Evolutionary conservation across 2,797 vertebrate species (phyloP).

Genomic region (Sebastolobus alascanus): DNA sequence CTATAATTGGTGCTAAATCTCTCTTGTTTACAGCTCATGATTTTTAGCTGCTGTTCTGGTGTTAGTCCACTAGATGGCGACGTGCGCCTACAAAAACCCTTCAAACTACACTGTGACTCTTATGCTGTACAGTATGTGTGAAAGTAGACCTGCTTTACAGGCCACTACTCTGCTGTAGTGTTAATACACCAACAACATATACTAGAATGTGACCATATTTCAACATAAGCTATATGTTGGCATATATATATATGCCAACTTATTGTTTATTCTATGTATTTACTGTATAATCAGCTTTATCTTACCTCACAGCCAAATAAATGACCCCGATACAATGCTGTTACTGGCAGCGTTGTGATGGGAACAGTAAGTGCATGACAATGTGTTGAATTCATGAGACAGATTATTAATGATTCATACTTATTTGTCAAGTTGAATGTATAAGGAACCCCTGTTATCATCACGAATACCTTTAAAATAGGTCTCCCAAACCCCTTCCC

Average conservation of each 20-base stretch:
- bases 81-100: neutral
- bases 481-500: neutral
- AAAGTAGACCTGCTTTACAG: neutral
- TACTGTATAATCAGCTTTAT: neutral
- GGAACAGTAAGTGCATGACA: slow-evolving; percentile 7
- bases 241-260: neutral
- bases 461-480: neutral
- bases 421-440: neutral
- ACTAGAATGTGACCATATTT: neutral
- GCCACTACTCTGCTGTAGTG: slow-evolving; percentile 11
- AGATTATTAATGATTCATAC: neutral
- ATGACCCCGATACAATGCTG: neutral
- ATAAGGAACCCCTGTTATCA: neutral
- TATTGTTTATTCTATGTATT: neutral
- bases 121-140: neutral
- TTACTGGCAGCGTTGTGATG: neutral
- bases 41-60: neutral
- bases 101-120: neutral
- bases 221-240: neutral
- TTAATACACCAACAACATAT: neutral
- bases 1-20: neutral
- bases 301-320: neutral
- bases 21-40: neutral
- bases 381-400: neutral
- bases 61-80: slow-evolving; percentile 47